A percentile compares a stretch with the other conserved stretches of the same genome.
Conservation (phyloP, 2,113 vertebrate species). For the Esox niger region DNA sequence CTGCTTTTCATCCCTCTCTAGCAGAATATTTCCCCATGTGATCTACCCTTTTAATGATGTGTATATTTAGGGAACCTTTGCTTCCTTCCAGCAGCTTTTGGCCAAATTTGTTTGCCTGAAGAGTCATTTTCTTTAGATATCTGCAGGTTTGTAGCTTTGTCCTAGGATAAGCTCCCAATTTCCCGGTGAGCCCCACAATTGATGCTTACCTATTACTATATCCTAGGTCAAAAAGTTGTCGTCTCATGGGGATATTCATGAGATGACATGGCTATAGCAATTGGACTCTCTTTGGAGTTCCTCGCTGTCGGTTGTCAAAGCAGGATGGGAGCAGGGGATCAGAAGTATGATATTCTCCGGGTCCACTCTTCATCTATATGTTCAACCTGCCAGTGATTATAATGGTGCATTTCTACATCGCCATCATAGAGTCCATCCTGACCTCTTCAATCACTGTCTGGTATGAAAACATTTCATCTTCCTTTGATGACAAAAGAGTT, state of each 20-base stretch:
- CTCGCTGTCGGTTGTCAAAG: not conserved
- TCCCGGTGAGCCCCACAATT: no score
- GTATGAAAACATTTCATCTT: no score
- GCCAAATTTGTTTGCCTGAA: not conserved
- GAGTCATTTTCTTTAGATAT: no score
- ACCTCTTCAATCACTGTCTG: no score
- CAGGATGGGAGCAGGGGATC: not conserved
- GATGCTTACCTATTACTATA: no score
- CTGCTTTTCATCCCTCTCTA: not conserved
- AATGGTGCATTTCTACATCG: no score
- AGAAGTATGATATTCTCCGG: not conserved
- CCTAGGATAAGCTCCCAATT: no score
- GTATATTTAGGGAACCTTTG: conserved; percentile 8
- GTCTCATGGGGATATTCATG: not conserved
- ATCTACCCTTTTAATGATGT: conserved; percentile 4
- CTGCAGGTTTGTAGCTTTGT: no score
- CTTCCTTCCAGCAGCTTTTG: not conserved
- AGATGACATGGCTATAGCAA: no score
- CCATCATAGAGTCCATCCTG: no score
- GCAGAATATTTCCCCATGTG: not conserved
- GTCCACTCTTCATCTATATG: conserved; percentile 6
- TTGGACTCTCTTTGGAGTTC: not conserved
- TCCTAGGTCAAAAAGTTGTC: not conserved
- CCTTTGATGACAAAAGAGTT: no score
- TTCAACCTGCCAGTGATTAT: no score